A percentile compares a stretch with the other conserved stretches of the same genome.
Evolutionary conservation across 2,888 invertebrate genomes (phyloP).

Genomic region (Urechis unicinctus): DNA sequence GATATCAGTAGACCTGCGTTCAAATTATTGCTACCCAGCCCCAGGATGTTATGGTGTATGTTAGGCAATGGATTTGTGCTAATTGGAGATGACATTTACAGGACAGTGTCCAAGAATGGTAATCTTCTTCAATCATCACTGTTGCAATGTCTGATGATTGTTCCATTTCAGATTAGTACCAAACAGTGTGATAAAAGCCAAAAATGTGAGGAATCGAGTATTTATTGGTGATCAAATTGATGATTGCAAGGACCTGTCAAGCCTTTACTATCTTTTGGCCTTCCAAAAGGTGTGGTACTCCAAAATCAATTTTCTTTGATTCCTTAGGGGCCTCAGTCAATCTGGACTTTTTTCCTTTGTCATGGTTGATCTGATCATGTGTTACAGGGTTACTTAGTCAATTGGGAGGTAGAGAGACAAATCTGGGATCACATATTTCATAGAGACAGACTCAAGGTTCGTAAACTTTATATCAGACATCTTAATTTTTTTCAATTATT

Average conservation of each 20-base stretch:
- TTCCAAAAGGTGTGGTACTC: slow-evolving; percentile 67
- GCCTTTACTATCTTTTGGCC: slow-evolving; percentile 85
- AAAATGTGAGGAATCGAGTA: slow-evolving; percentile 85
- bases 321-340: not conserved
- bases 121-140: too few species aligned
- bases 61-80: too few species aligned
- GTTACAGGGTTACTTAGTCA: slow-evolving; percentile 75
- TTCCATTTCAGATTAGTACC: slow-evolving; percentile 55
- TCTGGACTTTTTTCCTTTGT: not conserved
- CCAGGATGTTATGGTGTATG: too few species aligned
- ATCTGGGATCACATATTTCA: slow-evolving; percentile 95
- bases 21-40: too few species aligned
- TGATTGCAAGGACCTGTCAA: slow-evolving; percentile 91
- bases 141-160: not conserved
- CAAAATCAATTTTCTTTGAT: not conserved
- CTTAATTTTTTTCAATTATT: slow-evolving; percentile 4
- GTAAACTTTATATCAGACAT: not conserved
- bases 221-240: slow-evolving; percentile 93
- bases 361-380: not conserved
- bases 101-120: too few species aligned
- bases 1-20: too few species aligned
- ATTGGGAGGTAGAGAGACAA: slow-evolving; percentile 91
- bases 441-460: slow-evolving; percentile 70
- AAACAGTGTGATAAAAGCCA: slow-evolving; percentile 97
- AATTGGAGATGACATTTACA: too few species aligned